These are phyloP conservation scores for Panulirus ornatus DNA, from an alignment of 1,140 invertebrate species.

Conservation along the genomic window DNA sequence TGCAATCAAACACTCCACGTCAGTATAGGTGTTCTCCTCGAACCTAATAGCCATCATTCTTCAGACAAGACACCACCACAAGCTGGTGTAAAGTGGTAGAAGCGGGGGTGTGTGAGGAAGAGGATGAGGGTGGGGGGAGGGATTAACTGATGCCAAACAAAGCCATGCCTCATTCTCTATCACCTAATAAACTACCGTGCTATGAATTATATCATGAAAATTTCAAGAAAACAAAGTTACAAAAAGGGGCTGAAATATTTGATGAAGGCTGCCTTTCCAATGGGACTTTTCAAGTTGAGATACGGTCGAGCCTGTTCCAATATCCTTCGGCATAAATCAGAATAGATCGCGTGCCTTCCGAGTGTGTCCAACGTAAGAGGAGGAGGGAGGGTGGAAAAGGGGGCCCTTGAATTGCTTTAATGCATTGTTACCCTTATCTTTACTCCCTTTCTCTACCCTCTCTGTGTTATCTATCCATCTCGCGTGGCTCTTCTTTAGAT, in stretches of 20 bases:
- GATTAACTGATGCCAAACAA: background rate
- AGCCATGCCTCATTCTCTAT: background rate
- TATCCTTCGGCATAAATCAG: conserved; percentile 53
- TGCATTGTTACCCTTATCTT: background rate
- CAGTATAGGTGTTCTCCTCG: background rate
- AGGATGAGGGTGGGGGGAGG: too few species aligned
- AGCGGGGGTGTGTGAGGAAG: too few species aligned
- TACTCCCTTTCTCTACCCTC: background rate
- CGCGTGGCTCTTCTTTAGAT: background rate
- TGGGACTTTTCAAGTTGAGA: conserved; percentile 47
- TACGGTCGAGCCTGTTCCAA: conserved; percentile 47
- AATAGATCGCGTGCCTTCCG: conserved; percentile 40
- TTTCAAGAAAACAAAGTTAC: conserved; percentile 26
- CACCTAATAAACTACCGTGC: background rate
- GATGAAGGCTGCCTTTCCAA: conserved; percentile 52
- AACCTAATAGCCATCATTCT: background rate
- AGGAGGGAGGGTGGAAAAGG: conserved; percentile 29
- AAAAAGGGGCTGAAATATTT: conserved; percentile 48
- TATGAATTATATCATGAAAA: background rate
- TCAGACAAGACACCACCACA: background rate
- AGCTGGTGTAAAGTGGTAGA: background rate
- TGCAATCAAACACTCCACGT: background rate
- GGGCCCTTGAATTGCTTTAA: conserved; percentile 44
- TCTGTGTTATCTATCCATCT: background rate
- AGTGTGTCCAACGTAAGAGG: conserved; percentile 45